Percentiles rank a stretch among this genome's conserved stretches.
Evolutionary conservation across 2,113 vertebrate genomes (phyloP).

Genomic region (Orthonyx spaldingii): DNA sequence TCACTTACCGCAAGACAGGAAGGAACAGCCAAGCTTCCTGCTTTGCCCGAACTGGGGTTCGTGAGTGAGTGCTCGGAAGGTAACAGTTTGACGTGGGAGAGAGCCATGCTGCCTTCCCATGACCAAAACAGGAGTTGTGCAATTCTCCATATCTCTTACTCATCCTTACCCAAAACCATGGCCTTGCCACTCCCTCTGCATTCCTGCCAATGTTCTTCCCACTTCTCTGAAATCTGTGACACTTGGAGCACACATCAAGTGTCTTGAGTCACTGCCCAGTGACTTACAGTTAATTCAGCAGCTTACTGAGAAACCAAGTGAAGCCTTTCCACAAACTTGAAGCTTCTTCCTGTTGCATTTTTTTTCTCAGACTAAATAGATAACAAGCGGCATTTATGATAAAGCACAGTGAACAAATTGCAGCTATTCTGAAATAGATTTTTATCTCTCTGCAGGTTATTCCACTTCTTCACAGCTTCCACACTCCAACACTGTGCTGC

Average conservation of each 20-base stretch:
- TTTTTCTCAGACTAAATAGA: background rate
- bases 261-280: background rate
- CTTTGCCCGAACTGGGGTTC: accelerated
- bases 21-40: accelerated
- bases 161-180: background rate
- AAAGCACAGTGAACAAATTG: background rate
- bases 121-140: background rate
- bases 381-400: background rate
- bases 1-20: background rate
- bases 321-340: background rate
- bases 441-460: background rate
- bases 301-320: background rate
- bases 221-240: background rate
- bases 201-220: background rate
- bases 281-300: background rate
- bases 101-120: background rate
- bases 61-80: accelerated
- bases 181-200: background rate
- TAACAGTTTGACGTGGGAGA: background rate
- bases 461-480: background rate
- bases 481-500: background rate
- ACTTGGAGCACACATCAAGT: background rate
- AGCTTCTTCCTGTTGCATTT: background rate
- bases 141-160: background rate
- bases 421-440: background rate